Evolutionary conservation across 2,888 invertebrate species (phyloP).

Genomic region (Tridacna crocea): DNA sequence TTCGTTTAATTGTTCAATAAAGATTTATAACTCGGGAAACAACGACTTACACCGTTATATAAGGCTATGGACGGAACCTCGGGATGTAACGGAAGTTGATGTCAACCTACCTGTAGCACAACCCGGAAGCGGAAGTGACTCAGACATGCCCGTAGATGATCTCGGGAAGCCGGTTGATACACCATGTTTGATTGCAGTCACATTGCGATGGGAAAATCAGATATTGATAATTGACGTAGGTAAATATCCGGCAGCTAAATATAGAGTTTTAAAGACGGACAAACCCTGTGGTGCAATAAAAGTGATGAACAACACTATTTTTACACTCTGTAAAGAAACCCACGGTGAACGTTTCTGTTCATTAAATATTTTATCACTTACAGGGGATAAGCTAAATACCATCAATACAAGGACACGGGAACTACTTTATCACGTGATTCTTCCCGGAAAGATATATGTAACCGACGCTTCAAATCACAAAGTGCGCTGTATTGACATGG

Average conservation of each 20-base stretch:
- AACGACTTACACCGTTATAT: conserved; percentile 1
- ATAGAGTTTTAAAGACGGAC: background rate
- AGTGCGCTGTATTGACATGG: background rate
- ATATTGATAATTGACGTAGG: background rate
- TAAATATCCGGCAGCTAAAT: background rate
- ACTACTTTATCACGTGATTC: background rate
- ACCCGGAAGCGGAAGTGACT: background rate
- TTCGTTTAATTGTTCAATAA: background rate
- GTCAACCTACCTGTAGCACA: background rate
- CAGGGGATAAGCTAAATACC: too few relatives aligned
- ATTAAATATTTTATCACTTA: too few relatives aligned
- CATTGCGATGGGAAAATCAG: background rate
- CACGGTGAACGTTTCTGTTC: background rate
- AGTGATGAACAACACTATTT: background rate
- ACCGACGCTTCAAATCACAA: background rate
- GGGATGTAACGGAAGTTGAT: background rate
- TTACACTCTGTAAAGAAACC: background rate
- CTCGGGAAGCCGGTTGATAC: background rate
- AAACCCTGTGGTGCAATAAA: background rate
- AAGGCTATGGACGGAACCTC: background rate
- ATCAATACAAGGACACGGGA: too few relatives aligned
- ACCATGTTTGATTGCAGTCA: background rate
- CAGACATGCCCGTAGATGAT: background rate
- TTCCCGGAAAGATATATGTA: background rate
- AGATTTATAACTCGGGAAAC: background rate